phyloP scores from a whole-genome alignment of 2,888 invertebrate species.

The Hoplodrina blanda region DNA sequence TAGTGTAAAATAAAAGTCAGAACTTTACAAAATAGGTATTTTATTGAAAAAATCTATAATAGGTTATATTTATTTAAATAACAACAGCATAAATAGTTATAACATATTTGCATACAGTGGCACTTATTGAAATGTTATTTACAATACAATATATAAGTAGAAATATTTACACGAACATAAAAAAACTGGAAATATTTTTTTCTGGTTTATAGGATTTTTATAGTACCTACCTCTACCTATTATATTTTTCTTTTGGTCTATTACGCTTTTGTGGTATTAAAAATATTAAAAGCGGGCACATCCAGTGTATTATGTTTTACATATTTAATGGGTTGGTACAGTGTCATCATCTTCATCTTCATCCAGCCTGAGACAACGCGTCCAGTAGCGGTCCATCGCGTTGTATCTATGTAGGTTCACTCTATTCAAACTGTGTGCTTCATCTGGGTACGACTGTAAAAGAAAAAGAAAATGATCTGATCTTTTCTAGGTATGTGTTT shows the following conservation, averaged over 20 bases:
- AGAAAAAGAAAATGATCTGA: not conserved
- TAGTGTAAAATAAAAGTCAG: constrained; percentile 21
- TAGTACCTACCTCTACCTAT: not conserved
- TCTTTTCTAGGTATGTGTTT: no score
- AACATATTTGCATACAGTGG: not conserved
- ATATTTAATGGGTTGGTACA: constrained; percentile 15
- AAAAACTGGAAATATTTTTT: not conserved
- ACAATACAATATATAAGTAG: not conserved
- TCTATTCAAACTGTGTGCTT: constrained; percentile 93
- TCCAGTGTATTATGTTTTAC: constrained; percentile 3
- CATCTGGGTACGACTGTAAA: constrained; percentile 95
- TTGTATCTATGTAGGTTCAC: constrained; percentile 95
- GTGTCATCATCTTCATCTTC: constrained; percentile 33
- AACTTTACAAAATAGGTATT: constrained; percentile 23
- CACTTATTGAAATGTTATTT: not conserved
- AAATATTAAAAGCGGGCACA: not conserved
- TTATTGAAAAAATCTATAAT: constrained; percentile 40
- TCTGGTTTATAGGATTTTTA: not conserved
- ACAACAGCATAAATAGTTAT: constrained; percentile 12
- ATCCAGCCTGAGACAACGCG: constrained; percentile 86
- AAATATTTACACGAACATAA: not conserved
- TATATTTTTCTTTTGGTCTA: no score
- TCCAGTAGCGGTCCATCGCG: constrained; percentile 95
- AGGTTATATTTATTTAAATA: constrained; percentile 10
- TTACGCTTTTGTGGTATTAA: not conserved